These are phyloP conservation scores for Melieria crassipennis DNA, from an alignment of 2,888 invertebrate species.

Conservation along the genomic window DNA sequence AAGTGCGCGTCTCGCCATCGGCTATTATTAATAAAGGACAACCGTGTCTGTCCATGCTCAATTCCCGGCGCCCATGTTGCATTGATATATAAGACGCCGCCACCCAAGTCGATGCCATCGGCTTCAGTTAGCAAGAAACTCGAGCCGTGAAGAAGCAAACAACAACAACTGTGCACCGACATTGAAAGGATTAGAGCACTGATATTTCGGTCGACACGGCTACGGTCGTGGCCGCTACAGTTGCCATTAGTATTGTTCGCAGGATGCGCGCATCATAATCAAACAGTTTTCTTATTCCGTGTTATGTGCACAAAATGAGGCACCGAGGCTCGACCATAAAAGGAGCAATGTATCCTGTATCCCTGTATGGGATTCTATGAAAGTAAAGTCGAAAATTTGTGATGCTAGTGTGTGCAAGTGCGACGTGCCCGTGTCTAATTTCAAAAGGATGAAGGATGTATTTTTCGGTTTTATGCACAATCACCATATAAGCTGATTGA, in stretches of 20 bases:
- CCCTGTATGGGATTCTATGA: slow-evolving; percentile 4
- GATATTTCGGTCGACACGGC: neutral
- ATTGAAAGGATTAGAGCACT: slow-evolving; percentile 33
- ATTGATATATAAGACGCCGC: too few species aligned
- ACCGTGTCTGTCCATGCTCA: too few species aligned
- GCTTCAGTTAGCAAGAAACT: too few species aligned
- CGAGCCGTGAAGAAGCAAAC: neutral
- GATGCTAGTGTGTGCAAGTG: neutral
- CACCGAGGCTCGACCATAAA: slow-evolving; percentile 29
- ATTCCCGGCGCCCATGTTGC: too few species aligned
- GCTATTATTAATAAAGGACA: too few species aligned
- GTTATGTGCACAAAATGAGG: slow-evolving; percentile 23
- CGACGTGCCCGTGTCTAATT: slow-evolving; percentile 37
- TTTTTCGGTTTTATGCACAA: slow-evolving; percentile 26
- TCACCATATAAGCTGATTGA: slow-evolving; percentile 52
- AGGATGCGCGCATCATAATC: too few species aligned
- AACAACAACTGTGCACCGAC: neutral
- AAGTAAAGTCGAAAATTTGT: slow-evolving; percentile 4
- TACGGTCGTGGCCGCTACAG: neutral
- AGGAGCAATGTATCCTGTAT: slow-evolving; percentile 34
- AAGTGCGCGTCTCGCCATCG: too few species aligned
- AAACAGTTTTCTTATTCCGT: neutral
- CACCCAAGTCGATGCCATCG: too few species aligned
- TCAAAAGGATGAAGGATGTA: slow-evolving; percentile 35
- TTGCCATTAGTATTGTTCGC: too few species aligned